Conservation (phyloP, 2,888 invertebrate species). For the Ptilodon capucinus region DNA sequence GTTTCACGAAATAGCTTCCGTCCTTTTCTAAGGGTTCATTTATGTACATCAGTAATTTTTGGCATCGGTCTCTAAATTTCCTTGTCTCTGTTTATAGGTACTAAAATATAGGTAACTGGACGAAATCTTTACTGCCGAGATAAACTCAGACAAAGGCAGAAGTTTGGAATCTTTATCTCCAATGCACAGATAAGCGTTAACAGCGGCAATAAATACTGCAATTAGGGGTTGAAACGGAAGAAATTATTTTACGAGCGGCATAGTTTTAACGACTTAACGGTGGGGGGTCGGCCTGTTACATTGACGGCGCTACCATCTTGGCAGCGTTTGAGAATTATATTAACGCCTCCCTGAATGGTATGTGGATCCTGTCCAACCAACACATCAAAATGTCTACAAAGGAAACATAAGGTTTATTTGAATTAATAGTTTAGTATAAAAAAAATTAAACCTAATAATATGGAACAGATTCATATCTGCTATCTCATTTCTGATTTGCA, state of each 20-base stretch:
- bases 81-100: no score
- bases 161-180: constrained; percentile 41
- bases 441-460: no score
- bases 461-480: no score
- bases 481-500: no score
- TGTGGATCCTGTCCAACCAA: constrained; percentile 1
- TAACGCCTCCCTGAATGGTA: constrained; percentile 5
- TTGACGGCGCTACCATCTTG: constrained; percentile 13
- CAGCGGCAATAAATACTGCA: constrained; percentile 54
- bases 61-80: no score
- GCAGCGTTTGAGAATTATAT: constrained; percentile 8
- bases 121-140: constrained; percentile 29
- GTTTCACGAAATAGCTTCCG: no score
- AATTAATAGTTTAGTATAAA: not conserved
- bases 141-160: constrained; percentile 35
- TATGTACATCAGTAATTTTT: not conserved
- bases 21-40: no score
- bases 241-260: constrained; percentile 46
- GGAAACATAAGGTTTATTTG: not conserved
- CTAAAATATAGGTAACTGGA: constrained; percentile 11
- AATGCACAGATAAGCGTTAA: constrained; percentile 54
- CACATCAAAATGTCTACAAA: not conserved
- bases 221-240: constrained; percentile 48
- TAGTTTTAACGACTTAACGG: constrained; percentile 33
- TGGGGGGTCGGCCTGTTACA: constrained; percentile 24